phyloP scores from a whole-genome alignment of 2,888 invertebrate species.

The Dermolepida albohirtum region DNA sequence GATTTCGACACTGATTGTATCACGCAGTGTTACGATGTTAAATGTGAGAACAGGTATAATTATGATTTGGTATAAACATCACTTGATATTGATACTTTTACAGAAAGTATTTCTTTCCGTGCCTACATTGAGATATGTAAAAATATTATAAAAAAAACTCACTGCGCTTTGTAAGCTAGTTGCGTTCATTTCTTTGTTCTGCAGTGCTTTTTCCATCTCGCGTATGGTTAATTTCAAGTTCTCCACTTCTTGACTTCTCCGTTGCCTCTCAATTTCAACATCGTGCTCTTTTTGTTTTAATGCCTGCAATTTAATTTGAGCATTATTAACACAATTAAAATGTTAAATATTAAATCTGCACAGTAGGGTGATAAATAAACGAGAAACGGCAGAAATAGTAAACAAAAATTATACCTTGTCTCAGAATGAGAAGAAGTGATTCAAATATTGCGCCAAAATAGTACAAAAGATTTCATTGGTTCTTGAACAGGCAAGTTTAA shows the following conservation, averaged over 20 bases:
- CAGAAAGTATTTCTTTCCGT: neutral
- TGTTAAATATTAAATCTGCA: slow-evolving; percentile 50
- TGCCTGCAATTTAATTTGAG: slow-evolving; percentile 53
- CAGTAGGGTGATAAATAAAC: neutral
- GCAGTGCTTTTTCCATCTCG: slow-evolving; percentile 56
- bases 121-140: slow-evolving; percentile 1
- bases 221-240: slow-evolving; percentile 57
- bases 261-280: slow-evolving; percentile 52
- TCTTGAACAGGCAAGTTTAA: too few species aligned
- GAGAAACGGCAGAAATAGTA: slow-evolving; percentile 13
- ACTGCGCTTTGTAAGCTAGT: slow-evolving; percentile 61
- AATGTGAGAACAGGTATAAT: too few species aligned
- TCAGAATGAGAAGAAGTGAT: too few species aligned
- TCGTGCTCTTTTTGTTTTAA: slow-evolving; percentile 49
- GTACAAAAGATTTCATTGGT: too few species aligned
- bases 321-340: slow-evolving; percentile 51
- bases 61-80: too few species aligned
- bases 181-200: slow-evolving; percentile 56
- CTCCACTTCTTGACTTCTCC: slow-evolving; percentile 53
- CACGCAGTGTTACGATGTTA: too few species aligned
- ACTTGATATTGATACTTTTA: too few species aligned
- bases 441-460: too few species aligned
- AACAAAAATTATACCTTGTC: slow-evolving; percentile 16
- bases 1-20: too few species aligned
- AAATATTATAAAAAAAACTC: slow-evolving; percentile 48